These are phyloP conservation scores for Philaethria dido DNA, from an alignment of 2,888 invertebrate genomes.

Conservation along the genomic window DNA sequence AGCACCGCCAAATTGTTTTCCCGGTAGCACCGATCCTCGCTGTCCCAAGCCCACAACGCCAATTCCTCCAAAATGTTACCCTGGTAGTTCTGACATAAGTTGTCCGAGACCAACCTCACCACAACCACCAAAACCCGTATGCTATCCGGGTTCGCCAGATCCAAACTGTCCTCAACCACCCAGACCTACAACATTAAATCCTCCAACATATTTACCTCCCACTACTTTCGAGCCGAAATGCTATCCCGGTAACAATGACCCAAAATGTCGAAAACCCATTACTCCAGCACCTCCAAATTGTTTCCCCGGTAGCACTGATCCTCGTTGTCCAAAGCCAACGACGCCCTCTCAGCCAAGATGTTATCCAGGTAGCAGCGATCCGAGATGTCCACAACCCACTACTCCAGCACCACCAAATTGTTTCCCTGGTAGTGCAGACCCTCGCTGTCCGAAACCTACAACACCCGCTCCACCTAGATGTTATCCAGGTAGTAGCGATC, in stretches of 20 bases:
- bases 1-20: constrained; percentile 50
- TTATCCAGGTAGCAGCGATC: constrained; percentile 57
- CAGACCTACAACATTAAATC: constrained; percentile 45
- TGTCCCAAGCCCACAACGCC: constrained; percentile 50
- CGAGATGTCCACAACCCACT: constrained; percentile 49
- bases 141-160: constrained; percentile 51
- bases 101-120: constrained; percentile 52
- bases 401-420: constrained; percentile 42
- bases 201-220: constrained; percentile 51
- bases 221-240: constrained; percentile 49
- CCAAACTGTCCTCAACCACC: constrained; percentile 50
- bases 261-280: constrained; percentile 53
- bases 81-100: constrained; percentile 45
- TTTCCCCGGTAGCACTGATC: constrained; percentile 45
- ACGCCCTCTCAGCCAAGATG: constrained; percentile 45
- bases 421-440: constrained; percentile 49
- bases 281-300: constrained; percentile 45
- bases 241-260: constrained; percentile 54
- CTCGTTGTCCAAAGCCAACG: constrained; percentile 48
- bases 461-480: constrained; percentile 52
- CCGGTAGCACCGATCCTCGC: constrained; percentile 47
- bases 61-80: constrained; percentile 47
- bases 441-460: constrained; percentile 59
- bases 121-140: constrained; percentile 47
- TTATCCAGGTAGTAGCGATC: constrained; percentile 55